These are phyloP conservation scores for Perca schrenkii DNA, from an alignment of 2,113 vertebrate genomes.

Conservation along the genomic window DNA sequence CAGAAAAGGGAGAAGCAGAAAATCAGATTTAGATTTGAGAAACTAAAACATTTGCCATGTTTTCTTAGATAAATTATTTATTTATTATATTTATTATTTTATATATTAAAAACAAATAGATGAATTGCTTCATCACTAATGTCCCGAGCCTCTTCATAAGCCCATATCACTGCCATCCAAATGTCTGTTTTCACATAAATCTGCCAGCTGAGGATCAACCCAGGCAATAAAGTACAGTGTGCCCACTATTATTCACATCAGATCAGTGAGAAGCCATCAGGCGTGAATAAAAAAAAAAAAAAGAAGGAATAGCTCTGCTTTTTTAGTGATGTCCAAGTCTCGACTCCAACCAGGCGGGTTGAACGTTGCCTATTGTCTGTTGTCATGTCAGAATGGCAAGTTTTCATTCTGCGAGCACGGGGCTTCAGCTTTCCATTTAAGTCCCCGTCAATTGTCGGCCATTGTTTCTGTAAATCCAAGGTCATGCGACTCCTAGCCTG, in stretches of 20 bases:
- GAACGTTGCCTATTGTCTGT: constrained; percentile 38
- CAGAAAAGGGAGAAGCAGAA: not conserved
- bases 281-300: not conserved
- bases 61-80: not conserved
- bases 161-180: not conserved
- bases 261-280: constrained; percentile 20
- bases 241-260: constrained; percentile 41
- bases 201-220: constrained; percentile 5
- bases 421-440: constrained; percentile 68
- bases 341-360: not conserved
- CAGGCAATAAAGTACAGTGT: constrained; percentile 20
- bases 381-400: constrained; percentile 37
- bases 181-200: not conserved
- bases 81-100: too few species aligned
- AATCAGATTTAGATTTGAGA: not conserved
- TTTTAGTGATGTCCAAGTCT: not conserved
- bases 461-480: constrained; percentile 86
- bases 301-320: not conserved
- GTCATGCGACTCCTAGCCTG: constrained; percentile 77
- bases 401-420: constrained; percentile 57
- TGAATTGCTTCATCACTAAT: not conserved
- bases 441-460: constrained; percentile 71
- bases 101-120: not conserved
- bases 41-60: not conserved
- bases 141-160: not conserved